Conservation (phyloP, 2,113 vertebrate genomes). For the Brienomyrus brachyistius region DNA sequence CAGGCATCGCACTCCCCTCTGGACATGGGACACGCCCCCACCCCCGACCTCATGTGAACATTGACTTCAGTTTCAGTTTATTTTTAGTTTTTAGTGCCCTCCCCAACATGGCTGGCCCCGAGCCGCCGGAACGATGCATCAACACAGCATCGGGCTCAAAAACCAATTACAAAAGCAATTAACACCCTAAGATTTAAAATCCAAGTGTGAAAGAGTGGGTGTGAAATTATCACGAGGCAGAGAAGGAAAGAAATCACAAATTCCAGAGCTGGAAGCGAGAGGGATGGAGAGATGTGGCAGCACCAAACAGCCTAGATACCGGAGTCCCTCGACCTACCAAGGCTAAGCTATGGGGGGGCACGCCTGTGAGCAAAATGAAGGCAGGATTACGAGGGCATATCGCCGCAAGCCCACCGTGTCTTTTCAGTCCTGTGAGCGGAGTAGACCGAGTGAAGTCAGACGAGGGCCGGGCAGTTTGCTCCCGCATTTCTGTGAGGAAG, state of each 20-base stretch:
- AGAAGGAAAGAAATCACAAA: background rate
- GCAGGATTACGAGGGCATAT: background rate
- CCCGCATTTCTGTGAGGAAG: background rate
- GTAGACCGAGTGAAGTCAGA: background rate
- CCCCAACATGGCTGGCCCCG: background rate
- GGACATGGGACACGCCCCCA: background rate
- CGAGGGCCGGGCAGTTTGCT: background rate
- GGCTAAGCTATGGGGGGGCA: background rate
- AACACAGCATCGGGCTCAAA: background rate
- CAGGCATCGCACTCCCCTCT: background rate
- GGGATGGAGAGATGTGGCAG: background rate
- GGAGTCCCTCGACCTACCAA: background rate
- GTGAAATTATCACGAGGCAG: background rate
- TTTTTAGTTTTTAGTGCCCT: background rate
- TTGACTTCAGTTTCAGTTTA: background rate
- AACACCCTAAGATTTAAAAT: conserved; percentile 2
- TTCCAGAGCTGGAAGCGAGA: background rate
- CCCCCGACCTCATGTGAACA: background rate
- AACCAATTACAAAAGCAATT: conserved; percentile 5
- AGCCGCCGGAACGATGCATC: background rate
- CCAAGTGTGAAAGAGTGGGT: background rate
- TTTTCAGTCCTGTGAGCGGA: background rate
- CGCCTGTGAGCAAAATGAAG: background rate
- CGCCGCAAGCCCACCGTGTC: background rate
- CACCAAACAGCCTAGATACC: background rate